Base-by-base conservation (phyloP, 2,113 vertebrate genomes). In the Corythornis cristatus region DNA sequence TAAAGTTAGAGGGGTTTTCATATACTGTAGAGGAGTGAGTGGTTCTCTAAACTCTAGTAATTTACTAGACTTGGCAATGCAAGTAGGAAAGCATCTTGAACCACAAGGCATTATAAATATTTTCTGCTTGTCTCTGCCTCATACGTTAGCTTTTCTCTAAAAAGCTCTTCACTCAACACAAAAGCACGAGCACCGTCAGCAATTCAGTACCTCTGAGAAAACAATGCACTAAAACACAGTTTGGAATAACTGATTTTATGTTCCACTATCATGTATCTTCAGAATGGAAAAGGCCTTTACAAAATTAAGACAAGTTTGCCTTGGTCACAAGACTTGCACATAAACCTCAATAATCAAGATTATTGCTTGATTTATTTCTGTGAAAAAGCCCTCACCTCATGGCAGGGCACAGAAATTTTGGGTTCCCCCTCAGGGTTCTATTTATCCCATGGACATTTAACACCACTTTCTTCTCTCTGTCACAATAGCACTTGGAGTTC, bases 171-270 rank as follows among this genome's bases (percentile, higher is more conserved):
- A 68, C 56, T 75, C 58, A 93, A 81, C 48, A 71, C 33, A 45
- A 70, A 89, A 85, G 15, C 12, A 53, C 15, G 2, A 37, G 60
- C 58, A 57, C 35, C 1, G 0, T 80, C 81, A 92, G 74, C 48
- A 82, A 86, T 57, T 70, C 33, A 22, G 19, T 58, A 57, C n/a
- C 67, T 82, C 70, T 70, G 77, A 86, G 66, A 65, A 92, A 94
- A 91, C 3, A 58, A 50, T 12, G 11, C n/a, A 42, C 48, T 67
- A n/a, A 83, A 83, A 67, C n/a, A 29, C 25, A 58, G 21, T 79
- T 84, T 60, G 17, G 20, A 89, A n/a, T 70, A 86, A 68, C 9
- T 66, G 31, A 51, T 64, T 83, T 84, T 84, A 40, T 67, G 42
- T 78, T 73, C 37, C 46, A 53, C 19, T 48, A 8, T 8, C 45